Evolutionary conservation across 2,113 vertebrate species (phyloP).

Genomic region (Oncorhynchus clarkii): DNA sequence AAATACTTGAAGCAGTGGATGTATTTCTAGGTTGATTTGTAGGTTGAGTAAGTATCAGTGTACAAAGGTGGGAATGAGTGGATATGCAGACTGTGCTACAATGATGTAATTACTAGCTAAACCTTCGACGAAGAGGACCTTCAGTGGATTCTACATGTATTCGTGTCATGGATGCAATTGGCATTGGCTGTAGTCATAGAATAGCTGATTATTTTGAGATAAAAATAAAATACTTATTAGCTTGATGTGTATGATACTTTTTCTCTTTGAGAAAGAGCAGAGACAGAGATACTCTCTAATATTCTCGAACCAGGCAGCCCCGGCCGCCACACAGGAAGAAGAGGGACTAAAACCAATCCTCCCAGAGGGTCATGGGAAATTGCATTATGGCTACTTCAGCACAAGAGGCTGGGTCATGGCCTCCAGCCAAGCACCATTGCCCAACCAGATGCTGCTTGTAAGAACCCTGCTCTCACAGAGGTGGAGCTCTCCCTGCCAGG

Average conservation of each 20-base stretch:
- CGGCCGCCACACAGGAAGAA: constrained; percentile 33
- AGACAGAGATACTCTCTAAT: not conserved
- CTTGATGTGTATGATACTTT: too few species aligned
- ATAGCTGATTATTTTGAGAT: too few species aligned
- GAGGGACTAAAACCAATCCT: constrained; percentile 16
- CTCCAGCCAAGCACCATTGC: constrained; percentile 40
- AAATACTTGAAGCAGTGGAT: not conserved
- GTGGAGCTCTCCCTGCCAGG: constrained; percentile 29
- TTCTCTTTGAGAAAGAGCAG: not conserved
- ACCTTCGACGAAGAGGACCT: too few species aligned
- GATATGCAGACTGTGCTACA: too few species aligned
- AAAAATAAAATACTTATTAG: too few species aligned
- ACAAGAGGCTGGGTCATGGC: constrained; percentile 41
- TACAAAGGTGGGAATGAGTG: not conserved
- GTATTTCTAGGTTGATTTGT: not conserved
- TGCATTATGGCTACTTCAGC: constrained; percentile 43
- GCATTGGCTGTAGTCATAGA: too few species aligned
- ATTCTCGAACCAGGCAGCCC: not conserved
- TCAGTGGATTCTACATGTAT: too few species aligned
- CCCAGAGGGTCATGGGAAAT: constrained; percentile 53
- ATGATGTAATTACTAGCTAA: too few species aligned
- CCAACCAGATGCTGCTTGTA: constrained; percentile 50
- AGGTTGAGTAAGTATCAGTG: not conserved
- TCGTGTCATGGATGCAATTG: too few species aligned
- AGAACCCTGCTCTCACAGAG: constrained; percentile 37